Evolutionary conservation across 2,797 vertebrate species (phyloP).

Genomic region (Alectoris magna): DNA sequence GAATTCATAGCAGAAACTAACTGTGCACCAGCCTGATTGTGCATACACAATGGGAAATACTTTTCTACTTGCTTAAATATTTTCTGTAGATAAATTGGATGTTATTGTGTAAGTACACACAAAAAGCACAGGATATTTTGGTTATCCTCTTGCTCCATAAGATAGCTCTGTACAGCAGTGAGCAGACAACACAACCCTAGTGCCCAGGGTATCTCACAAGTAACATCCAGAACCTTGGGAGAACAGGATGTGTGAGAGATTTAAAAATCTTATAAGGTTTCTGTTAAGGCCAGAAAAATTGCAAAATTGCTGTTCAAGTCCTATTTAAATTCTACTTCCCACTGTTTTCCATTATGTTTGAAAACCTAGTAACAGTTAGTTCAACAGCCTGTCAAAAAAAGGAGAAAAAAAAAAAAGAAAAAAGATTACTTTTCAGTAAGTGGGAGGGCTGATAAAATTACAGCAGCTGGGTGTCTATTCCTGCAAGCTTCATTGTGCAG

Average conservation of each 20-base stretch:
- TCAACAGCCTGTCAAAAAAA: not conserved
- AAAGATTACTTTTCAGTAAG: not conserved
- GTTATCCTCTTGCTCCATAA: not conserved
- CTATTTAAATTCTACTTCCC: not conserved
- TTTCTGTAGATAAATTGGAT: slow-evolving; percentile 20
- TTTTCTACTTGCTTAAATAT: slow-evolving; percentile 34
- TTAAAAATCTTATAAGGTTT: not conserved
- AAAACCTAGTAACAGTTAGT: slow-evolving; percentile 10
- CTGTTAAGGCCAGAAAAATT: not conserved
- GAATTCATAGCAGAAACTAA: not conserved
- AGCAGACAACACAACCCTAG: not conserved
- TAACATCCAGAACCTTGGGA: not conserved
- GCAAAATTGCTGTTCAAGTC: not conserved
- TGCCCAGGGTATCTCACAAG: not conserved
- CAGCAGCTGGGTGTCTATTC: not conserved
- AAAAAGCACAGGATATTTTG: not conserved
- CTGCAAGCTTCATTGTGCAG: not conserved
- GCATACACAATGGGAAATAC: not conserved
- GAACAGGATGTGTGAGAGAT: not conserved
- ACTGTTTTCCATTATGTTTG: not conserved
- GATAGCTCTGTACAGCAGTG: not conserved
- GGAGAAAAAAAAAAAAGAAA: not conserved
- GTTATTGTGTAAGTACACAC: not conserved
- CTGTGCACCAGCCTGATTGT: not conserved
- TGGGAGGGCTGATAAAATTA: not conserved